Conservation (phyloP, 2,888 invertebrate genomes). For the Apamea monoglypha region DNA sequence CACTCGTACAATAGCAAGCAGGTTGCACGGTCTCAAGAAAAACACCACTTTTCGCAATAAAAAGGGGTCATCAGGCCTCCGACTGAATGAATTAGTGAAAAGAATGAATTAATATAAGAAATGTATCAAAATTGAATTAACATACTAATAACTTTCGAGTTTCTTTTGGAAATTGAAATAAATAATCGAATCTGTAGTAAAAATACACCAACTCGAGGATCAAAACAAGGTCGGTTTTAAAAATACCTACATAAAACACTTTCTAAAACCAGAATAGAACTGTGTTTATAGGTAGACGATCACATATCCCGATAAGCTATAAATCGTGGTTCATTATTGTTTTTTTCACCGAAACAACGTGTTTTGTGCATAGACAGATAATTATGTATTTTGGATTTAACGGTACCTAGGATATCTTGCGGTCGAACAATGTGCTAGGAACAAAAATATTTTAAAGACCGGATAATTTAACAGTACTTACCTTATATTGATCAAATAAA, state of each 20-base stretch:
- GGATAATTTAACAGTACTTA: constrained; percentile 25
- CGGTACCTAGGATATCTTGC: background rate
- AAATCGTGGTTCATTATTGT: constrained; percentile 16
- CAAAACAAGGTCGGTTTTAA: constrained; percentile 40
- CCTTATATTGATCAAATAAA: constrained; percentile 34
- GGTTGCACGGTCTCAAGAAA: constrained; percentile 1
- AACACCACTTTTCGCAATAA: constrained; percentile 17
- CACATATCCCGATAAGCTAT: constrained; percentile 13
- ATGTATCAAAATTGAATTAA: constrained; percentile 16
- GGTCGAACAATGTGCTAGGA: background rate
- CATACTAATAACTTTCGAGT: constrained; percentile 29
- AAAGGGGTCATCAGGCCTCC: constrained; percentile 1
- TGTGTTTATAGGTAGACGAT: constrained; percentile 43
- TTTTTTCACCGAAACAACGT: background rate
- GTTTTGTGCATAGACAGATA: background rate
- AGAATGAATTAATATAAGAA: constrained; percentile 1
- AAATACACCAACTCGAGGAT: constrained; percentile 23
- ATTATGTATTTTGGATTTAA: constrained; percentile 21
- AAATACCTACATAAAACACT: constrained; percentile 39
- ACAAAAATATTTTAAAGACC: constrained; percentile 15
- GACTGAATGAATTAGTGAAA: background rate
- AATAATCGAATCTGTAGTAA: constrained; percentile 8
- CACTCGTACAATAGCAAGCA: constrained; percentile 10
- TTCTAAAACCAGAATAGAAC: constrained; percentile 61
- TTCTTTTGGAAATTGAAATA: constrained; percentile 7